Evolutionary conservation across 1,140 invertebrate genomes (phyloP), one percentile per base, ranked within the genome.

Genomic region (Chrysomallon squamiferum): DNA sequence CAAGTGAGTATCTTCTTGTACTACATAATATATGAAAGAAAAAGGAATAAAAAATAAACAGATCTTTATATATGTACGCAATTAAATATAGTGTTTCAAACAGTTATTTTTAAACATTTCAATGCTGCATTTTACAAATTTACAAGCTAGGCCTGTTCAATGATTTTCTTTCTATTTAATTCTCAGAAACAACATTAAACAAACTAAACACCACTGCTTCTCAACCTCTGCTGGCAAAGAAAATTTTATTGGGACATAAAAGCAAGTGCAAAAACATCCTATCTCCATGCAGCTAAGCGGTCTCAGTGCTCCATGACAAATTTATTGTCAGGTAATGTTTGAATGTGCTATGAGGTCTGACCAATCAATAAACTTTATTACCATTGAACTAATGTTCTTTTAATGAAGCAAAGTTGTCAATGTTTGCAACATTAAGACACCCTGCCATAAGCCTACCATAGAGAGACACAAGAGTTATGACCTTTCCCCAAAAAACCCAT

Each of bases 181-280:
- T 25, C 20, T 13, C 30, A 27, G 13, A 15, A n/a, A 25, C 18
- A 30, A 32, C 15, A 29, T 47, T 27, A n/a, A 6, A 35, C 9
- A 29, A 62, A 43, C 38, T 6, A 3, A 35, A 59, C n/a, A 29
- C 18, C 35, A 29, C n/a, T 35, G 32, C 22, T 13, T 29, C 22
- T 30, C 20, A 25, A 29, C 57, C 57, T 15, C 20, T 35, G 22
- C n/a, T 27, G 22, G 29, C 50, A 27, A 6, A 15, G 50, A 54
- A 54, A 30, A 54, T 54, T 54, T 54, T 54, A 54, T 27, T 18
- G 25, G 22, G 29, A 54, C 18, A 54, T 54, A 54, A 54, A 54
- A 54, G n/a, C 29, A 13, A 22, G 50, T 54, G 22, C 4, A 27
- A 54, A 25, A 29, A 27, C 57, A 20, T n/a, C n/a, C 35, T 59